Conservation (phyloP, 2,113 vertebrate genomes). For the Crotalus viridis region DNA sequence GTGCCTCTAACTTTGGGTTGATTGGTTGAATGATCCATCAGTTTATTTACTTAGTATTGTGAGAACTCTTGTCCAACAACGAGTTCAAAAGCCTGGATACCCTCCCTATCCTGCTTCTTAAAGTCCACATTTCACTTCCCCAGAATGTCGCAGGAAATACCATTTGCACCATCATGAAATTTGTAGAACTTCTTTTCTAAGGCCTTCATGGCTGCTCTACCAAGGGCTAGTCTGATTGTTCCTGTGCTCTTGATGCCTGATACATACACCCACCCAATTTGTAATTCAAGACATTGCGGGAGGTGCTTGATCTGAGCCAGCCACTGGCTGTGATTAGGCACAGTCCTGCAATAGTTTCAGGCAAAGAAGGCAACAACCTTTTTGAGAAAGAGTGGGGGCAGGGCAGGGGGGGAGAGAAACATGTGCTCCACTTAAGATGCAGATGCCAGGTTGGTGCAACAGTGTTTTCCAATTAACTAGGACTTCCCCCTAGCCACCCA, state of each 20-base stretch:
- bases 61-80: neutral
- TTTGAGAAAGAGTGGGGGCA: neutral
- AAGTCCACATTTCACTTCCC: neutral
- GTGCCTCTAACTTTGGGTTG: neutral
- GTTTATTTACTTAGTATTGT: neutral
- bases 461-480: neutral
- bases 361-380: neutral
- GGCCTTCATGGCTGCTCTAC: neutral
- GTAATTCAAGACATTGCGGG: neutral
- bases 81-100: neutral
- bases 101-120: neutral
- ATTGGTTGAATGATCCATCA: neutral
- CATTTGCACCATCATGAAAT: neutral
- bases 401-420: fast-evolving
- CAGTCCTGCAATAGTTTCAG: neutral
- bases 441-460: neutral
- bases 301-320: neutral
- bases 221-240: neutral
- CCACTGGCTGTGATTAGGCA: neutral
- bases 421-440: neutral
- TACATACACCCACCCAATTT: neutral
- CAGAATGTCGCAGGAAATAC: neutral
- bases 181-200: neutral
- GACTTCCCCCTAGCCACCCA: neutral
- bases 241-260: neutral